Evolutionary conservation across 2,797 vertebrate genomes (phyloP), one percentile per base, ranked within the genome.

Genomic region (Molothrus ater): DNA sequence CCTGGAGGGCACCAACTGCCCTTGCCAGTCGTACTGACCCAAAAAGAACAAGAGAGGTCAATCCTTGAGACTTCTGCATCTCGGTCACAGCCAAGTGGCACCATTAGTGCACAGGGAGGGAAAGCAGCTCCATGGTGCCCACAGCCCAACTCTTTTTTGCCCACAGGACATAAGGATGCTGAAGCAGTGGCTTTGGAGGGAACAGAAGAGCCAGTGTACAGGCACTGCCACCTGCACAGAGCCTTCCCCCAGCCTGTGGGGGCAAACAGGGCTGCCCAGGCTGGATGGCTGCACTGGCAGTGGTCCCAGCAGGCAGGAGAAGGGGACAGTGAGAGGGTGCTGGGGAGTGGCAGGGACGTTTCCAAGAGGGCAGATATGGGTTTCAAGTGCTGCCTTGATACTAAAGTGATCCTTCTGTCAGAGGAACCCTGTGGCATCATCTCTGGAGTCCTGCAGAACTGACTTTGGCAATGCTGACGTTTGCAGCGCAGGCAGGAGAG

Each of bases 11-110:
- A 97, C 92, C 97, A 98, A 65, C 25, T 57, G 96, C 80, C 97
- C 98, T 47, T 7, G 89, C 98, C 98, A 98, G 95, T 96, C 53
- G 0, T 97, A 97, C 98, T 98, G 96, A 82, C 19, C 59, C 71
- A 81, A 65, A 32, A 43, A 80, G 56, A 94, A 78, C 7, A 61
- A 64, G 63, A 91, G 63, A 84, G 73, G 32, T 68, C 54, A 88
- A 3, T 86, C 81, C 48, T 79, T 36, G 47, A 56, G 43, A 18
- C 36, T 74, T 18, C 13, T 48, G 13, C 26, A 17, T 7, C 6
- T 57, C 14, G 9, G 22, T 51, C 14, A 1, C 13, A 31, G 73
- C 42, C 53, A 57, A 50, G 43, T 42, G 32, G 11, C 73, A 84
- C 20, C 38, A n/a, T 11, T 31, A 53, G 6, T 29, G 68, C 57